These are phyloP conservation scores for Aphis craccivora DNA, from an alignment of 1,140 invertebrate species.

Conservation along the genomic window DNA sequence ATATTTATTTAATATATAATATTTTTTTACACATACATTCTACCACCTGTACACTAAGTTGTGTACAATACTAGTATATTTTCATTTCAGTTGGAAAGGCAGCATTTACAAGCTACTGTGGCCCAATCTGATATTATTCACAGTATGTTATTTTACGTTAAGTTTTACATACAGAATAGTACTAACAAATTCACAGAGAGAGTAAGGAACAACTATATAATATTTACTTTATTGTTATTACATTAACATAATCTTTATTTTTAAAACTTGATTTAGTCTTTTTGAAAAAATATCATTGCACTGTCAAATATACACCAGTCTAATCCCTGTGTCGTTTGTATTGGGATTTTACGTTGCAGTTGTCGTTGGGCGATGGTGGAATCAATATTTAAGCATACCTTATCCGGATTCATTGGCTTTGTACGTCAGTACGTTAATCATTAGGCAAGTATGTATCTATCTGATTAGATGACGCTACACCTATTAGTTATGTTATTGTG, in stretches of 20 bases:
- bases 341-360: conserved; percentile 77
- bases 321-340: conserved; percentile 75
- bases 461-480: neutral
- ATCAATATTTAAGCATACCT: conserved; percentile 65
- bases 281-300: conserved; percentile 61
- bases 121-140: conserved; percentile 4
- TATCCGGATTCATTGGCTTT: conserved; percentile 66
- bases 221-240: neutral
- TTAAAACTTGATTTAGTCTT: conserved; percentile 51
- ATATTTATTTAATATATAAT: too few species aligned
- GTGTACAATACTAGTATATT: too few species aligned
- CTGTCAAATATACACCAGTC: conserved; percentile 60
- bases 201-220: neutral
- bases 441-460: conserved; percentile 64
- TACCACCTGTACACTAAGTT: neutral
- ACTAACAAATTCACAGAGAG: neutral
- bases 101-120: neutral
- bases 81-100: conserved; percentile 13
- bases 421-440: conserved; percentile 65
- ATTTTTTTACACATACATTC: neutral
- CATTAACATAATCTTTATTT: neutral
- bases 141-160: neutral
- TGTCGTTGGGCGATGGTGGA: conserved; percentile 68
- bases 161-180: neutral
- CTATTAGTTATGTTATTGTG: neutral